These are phyloP conservation scores for Copidosoma floridanum DNA, from an alignment of 1,140 invertebrate species.

Conservation along the genomic window DNA sequence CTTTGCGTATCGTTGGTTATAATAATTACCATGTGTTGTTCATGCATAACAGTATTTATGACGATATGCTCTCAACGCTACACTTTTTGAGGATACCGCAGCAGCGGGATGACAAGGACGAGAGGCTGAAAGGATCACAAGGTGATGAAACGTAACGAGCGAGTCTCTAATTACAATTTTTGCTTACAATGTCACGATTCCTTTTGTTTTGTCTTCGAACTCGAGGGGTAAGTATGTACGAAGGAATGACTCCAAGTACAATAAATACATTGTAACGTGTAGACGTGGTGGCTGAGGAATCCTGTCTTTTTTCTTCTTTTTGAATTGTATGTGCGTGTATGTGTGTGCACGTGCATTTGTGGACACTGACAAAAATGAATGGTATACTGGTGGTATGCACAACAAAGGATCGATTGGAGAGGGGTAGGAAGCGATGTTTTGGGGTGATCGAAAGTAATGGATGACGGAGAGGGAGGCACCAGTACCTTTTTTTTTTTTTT, in stretches of 20 bases:
- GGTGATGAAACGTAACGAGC: slow-evolving; percentile 1
- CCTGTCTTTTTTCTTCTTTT: slow-evolving; percentile 24
- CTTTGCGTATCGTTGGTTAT: slow-evolving; percentile 58
- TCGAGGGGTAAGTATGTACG: slow-evolving; percentile 32
- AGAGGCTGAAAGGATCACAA: neutral
- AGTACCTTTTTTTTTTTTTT: too few relatives aligned
- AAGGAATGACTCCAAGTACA: slow-evolving; percentile 38
- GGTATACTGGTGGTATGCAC: too few relatives aligned
- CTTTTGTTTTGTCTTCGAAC: neutral
- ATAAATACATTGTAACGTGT: slow-evolving; percentile 39
- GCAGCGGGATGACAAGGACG: slow-evolving; percentile 13
- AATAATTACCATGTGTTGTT: slow-evolving; percentile 59
- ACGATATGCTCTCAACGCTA: slow-evolving; percentile 56
- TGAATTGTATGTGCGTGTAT: too few relatives aligned
- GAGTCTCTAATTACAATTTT: slow-evolving; percentile 21
- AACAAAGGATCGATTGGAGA: too few relatives aligned
- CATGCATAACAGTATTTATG: slow-evolving; percentile 59
- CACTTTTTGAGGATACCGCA: slow-evolving; percentile 39
- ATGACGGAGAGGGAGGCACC: too few relatives aligned
- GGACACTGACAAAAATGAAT: too few relatives aligned
- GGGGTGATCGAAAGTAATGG: too few relatives aligned
- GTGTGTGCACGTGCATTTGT: slow-evolving; percentile 20
- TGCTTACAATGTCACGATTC: slow-evolving; percentile 18
- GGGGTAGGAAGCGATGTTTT: too few relatives aligned
- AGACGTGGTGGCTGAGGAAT: slow-evolving; percentile 15